These are phyloP conservation scores for Ophion slaviceki DNA, from an alignment of 2,888 invertebrate species.

Conservation along the genomic window DNA sequence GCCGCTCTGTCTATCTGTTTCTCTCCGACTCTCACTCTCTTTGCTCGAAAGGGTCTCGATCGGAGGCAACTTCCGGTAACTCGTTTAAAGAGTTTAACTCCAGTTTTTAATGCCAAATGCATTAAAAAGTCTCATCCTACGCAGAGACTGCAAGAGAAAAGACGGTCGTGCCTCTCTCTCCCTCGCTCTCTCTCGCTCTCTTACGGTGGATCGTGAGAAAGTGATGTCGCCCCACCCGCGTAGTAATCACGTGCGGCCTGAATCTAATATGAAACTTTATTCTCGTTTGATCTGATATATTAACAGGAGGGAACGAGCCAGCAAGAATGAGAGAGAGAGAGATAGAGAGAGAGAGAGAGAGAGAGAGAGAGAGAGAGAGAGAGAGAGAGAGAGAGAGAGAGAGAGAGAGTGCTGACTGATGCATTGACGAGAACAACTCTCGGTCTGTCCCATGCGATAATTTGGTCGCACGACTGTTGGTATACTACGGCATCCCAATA, in stretches of 20 bases:
- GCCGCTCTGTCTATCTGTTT: background rate
- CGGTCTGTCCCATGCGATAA: constrained; percentile 27
- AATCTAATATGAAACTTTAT: constrained; percentile 78
- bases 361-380: constrained; percentile 28
- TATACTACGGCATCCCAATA: constrained; percentile 25
- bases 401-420: constrained; percentile 49
- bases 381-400: constrained; percentile 38
- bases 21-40: constrained; percentile 12
- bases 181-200: constrained; percentile 10
- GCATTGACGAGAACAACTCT: constrained; percentile 44
- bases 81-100: constrained; percentile 76
- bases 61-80: constrained; percentile 75
- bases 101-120: constrained; percentile 75
- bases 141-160: constrained; percentile 58
- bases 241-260: constrained; percentile 69
- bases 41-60: constrained; percentile 33
- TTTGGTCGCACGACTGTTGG: constrained; percentile 43
- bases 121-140: constrained; percentile 75
- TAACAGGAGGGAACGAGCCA: constrained; percentile 20
- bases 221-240: constrained; percentile 39
- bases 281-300: constrained; percentile 76
- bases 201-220: constrained; percentile 38
- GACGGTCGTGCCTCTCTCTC: constrained; percentile 31
- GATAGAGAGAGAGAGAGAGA: constrained; percentile 32
- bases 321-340: constrained; percentile 32